phyloP scores from a whole-genome alignment of 1,140 invertebrate genomes.

The Lordiphosa collinella region DNA sequence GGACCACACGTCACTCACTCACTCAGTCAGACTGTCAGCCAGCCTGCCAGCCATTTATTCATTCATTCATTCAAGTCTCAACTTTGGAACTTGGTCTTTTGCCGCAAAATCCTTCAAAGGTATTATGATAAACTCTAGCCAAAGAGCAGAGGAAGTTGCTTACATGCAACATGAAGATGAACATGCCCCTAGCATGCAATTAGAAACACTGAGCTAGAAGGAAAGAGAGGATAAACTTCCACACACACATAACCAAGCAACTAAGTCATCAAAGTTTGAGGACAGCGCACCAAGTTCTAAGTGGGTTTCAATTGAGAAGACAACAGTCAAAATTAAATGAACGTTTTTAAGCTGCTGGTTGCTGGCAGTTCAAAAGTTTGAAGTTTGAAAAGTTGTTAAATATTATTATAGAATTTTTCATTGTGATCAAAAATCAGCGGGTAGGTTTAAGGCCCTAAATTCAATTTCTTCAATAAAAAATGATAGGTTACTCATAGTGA shows the following conservation, averaged over 20 bases:
- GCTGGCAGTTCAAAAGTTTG: slow-evolving; percentile 1
- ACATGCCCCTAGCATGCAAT: slow-evolving; percentile 45
- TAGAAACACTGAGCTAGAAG: slow-evolving; percentile 32
- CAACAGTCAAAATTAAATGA: no score
- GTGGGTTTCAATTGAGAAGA: no score
- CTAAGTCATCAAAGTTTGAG: no score
- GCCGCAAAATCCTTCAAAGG: slow-evolving; percentile 50
- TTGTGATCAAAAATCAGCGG: no score
- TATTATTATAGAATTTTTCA: no score
- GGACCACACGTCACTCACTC: slow-evolving; percentile 22
- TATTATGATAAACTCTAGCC: slow-evolving; percentile 52
- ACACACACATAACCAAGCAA: no score
- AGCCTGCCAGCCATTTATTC: slow-evolving; percentile 16
- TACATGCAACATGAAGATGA: slow-evolving; percentile 49
- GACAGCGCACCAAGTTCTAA: no score
- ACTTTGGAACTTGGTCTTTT: slow-evolving; percentile 16
- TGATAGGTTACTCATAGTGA: no score
- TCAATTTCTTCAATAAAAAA: no score
- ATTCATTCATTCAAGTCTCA: slow-evolving; percentile 37
- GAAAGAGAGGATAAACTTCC: not conserved
- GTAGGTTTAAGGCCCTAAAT: no score
- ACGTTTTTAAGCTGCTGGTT: not conserved
- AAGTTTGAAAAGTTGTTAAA: no score
- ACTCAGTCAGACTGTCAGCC: slow-evolving; percentile 24
- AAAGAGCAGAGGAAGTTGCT: slow-evolving; percentile 22